Percentiles rank a stretch among this genome's conserved stretches.
Evolutionary conservation across 2,797 vertebrate genomes (phyloP).

Genomic region (Petrocephalus sullivani): DNA sequence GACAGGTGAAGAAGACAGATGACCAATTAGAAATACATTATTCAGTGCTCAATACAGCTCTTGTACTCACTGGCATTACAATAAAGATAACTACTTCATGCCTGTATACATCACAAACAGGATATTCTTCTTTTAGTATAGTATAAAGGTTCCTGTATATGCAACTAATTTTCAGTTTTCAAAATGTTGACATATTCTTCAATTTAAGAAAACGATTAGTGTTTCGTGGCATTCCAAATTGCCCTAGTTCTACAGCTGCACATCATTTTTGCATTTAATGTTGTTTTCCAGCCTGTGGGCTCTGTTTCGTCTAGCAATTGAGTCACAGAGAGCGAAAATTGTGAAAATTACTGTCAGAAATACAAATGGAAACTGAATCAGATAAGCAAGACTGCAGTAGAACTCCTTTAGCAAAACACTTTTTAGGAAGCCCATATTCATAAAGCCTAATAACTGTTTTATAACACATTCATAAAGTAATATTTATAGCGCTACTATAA

Average conservation of each 20-base stretch:
- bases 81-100: background rate
- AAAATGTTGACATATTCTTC: background rate
- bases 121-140: background rate
- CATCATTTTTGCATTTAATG: background rate
- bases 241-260: background rate
- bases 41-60: background rate
- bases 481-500: too few relatives aligned
- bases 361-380: background rate
- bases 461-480: too few relatives aligned
- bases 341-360: background rate
- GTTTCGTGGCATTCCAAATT: background rate
- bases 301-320: background rate
- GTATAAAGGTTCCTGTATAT: background rate
- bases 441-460: too few relatives aligned
- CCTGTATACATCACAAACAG: background rate
- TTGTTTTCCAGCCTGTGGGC: background rate
- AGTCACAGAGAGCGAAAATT: background rate
- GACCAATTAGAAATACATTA: background rate
- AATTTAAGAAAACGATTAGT: background rate
- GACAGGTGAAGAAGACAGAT: background rate
- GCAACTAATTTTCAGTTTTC: background rate
- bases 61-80: background rate
- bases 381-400: background rate
- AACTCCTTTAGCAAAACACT: background rate
- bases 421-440: too few relatives aligned